A percentile compares a stretch with the other conserved stretches of the same genome.
phyloP scores from a whole-genome alignment of 2,113 vertebrate genomes.

The Montifringilla adamsi region DNA sequence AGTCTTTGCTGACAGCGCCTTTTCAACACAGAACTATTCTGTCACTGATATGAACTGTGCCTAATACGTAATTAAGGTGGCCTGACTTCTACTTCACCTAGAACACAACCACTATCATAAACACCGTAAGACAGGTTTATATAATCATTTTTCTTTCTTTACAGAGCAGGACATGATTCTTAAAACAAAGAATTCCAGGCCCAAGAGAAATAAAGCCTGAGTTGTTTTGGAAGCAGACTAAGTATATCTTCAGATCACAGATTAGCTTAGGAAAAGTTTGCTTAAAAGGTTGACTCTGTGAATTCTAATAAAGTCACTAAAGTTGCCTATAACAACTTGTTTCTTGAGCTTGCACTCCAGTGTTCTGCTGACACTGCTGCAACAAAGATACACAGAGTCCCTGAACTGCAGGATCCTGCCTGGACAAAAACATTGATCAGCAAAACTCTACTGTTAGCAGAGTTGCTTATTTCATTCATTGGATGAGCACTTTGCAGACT shows the following conservation, averaged over 20 bases:
- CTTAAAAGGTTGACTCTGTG: neutral
- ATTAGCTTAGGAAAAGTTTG: neutral
- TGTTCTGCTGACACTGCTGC: neutral
- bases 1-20: accelerated
- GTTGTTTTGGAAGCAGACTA: neutral
- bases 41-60: neutral
- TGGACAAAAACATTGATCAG: neutral
- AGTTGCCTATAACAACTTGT: neutral
- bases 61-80: neutral
- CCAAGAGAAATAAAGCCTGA: neutral
- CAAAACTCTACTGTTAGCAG: neutral
- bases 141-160: neutral
- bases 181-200: neutral
- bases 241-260: neutral
- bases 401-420: neutral
- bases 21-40: neutral
- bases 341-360: neutral
- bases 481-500: neutral
- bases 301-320: neutral
- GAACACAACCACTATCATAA: neutral
- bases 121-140: neutral
- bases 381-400: neutral
- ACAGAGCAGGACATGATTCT: neutral
- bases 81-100: conserved; percentile 11
- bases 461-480: neutral